Percentiles rank a stretch among this genome's conserved stretches.
Evolutionary conservation across 2,888 invertebrate genomes (phyloP).

Genomic region (Alsophila aescularia): DNA sequence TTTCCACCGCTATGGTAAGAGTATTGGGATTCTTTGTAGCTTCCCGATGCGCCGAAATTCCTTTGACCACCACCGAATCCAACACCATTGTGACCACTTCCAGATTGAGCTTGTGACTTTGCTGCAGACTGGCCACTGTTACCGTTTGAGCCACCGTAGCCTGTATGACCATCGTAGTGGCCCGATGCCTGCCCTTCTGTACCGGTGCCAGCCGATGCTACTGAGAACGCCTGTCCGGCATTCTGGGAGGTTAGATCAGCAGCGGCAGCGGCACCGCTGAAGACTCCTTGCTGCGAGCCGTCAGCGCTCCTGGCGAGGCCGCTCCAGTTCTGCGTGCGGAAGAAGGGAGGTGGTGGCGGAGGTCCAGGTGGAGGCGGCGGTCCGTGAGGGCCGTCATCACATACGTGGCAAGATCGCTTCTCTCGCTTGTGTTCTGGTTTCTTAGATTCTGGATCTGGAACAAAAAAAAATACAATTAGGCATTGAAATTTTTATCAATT

Average conservation of each 20-base stretch:
- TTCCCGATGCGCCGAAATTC: conserved; percentile 25
- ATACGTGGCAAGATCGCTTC: conserved; percentile 37
- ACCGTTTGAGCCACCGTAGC: not conserved
- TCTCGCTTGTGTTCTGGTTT: conserved; percentile 28
- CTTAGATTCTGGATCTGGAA: conserved; percentile 24
- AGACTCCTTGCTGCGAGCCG: conserved; percentile 41
- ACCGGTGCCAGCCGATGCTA: conserved; percentile 38
- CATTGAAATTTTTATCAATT: not conserved
- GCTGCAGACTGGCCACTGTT: conserved; percentile 15
- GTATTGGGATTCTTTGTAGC: conserved; percentile 35
- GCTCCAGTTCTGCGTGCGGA: conserved; percentile 45
- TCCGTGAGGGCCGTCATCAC: conserved; percentile 15
- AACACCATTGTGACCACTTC: not conserved
- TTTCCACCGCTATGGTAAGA: conserved; percentile 29
- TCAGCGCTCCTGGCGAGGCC: conserved; percentile 38
- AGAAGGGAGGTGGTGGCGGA: conserved; percentile 39
- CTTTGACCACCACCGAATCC: conserved; percentile 1
- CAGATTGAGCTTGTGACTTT: conserved; percentile 25
- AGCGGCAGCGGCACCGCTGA: conserved; percentile 46
- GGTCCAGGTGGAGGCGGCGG: conserved; percentile 17
- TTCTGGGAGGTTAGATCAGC: conserved; percentile 32
- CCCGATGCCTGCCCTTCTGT: conserved; percentile 11
- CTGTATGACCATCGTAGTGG: not conserved
- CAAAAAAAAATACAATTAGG: not conserved
- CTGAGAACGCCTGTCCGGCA: conserved; percentile 42